Conservation (phyloP, 2,888 invertebrate genomes). For the Dasysyrphus albostriatus region DNA sequence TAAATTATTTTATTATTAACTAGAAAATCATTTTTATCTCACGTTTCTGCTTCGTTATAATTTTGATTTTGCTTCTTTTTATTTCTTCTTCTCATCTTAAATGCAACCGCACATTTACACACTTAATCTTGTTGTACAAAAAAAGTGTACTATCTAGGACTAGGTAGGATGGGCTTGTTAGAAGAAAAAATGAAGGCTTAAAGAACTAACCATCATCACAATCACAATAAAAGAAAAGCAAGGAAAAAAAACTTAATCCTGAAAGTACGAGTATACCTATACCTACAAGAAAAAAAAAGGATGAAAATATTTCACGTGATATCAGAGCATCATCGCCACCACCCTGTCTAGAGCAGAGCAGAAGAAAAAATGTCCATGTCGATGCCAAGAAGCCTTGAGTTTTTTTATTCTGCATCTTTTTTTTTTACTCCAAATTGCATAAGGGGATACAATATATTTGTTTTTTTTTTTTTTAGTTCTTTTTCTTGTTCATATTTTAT, state of each 20-base stretch:
- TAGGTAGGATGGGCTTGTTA: neutral
- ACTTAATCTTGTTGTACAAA: slow-evolving; percentile 45
- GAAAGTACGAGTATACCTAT: neutral
- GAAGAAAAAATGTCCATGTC: slow-evolving; percentile 44
- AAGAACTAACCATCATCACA: slow-evolving; percentile 5
- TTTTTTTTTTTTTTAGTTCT: slow-evolving; percentile 22
- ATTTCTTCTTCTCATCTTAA: neutral
- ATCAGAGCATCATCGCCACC: slow-evolving; percentile 36
- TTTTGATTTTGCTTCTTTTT: slow-evolving; percentile 46
- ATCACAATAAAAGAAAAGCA: slow-evolving; percentile 7
- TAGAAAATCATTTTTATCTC: slow-evolving; percentile 70
- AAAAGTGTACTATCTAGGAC: neutral
- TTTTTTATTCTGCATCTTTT: slow-evolving; percentile 39
- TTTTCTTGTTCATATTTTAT: slow-evolving; percentile 43
- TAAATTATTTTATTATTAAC: slow-evolving; percentile 75
- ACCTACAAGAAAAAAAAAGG: neutral
- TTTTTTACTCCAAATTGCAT: slow-evolving; percentile 41
- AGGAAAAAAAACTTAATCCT: slow-evolving; percentile 5
- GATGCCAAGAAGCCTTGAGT: slow-evolving; percentile 47
- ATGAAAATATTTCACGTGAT: slow-evolving; percentile 12
- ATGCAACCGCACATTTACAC: slow-evolving; percentile 55
- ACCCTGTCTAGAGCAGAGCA: slow-evolving; percentile 58
- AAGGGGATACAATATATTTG: slow-evolving; percentile 19
- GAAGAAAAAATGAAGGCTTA: slow-evolving; percentile 38
- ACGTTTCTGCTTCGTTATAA: slow-evolving; percentile 66